Base-by-base conservation (phyloP, 2,113 vertebrate genomes). In the Python bivittatus region DNA sequence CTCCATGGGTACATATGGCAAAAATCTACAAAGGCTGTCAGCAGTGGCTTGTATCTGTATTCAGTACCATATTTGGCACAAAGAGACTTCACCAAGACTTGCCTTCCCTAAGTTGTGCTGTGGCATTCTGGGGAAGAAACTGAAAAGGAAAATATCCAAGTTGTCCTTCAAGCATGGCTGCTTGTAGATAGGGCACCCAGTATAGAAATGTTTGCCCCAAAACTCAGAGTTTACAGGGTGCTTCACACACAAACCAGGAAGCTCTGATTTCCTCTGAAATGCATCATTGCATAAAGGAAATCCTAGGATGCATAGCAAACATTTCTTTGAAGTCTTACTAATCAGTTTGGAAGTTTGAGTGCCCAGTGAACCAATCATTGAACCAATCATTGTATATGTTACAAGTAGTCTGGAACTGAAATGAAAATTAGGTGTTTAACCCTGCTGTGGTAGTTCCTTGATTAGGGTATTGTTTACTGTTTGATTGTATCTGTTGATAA, bases 71-170 rank as follows among this genome's bases (percentile, higher is more conserved):
- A 97, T 96, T 99, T 99, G 61, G 97, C 95, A 91, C 99, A 99
- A 44, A 99, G 95, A 0, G 97, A 95, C 57, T 95, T 97, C 94
- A 99, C 98, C 89, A 97, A 98, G 98, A 22, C 98, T 98, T 83
- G 98, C 98, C 91, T 92, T 98, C 95, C 97, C 97, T 97, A 98
- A 99, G 97, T 98, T 99, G 96, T 99, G 99, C 11, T 98, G 97
- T 0, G 99, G 99, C 99, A 99, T 99, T 0, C 96, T 98, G 29
- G 99, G 99, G 95, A 99, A 99, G 92, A 98, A 97, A 95, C 98
- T 98, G 91, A 60, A 0, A 44, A 42, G 86, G 17, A 56, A 0
- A 68, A 5, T 15, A 86, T 68, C 20, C 15, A 53, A 44, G 8
- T 23, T 53, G 60, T 5, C 29, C 27, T 52, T 48, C n/a, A 33